A percentile compares a stretch with the other conserved stretches of the same genome.
These are phyloP conservation scores for Ceratina australensis DNA, from an alignment of 1,140 invertebrate genomes.

Conservation along the genomic window DNA sequence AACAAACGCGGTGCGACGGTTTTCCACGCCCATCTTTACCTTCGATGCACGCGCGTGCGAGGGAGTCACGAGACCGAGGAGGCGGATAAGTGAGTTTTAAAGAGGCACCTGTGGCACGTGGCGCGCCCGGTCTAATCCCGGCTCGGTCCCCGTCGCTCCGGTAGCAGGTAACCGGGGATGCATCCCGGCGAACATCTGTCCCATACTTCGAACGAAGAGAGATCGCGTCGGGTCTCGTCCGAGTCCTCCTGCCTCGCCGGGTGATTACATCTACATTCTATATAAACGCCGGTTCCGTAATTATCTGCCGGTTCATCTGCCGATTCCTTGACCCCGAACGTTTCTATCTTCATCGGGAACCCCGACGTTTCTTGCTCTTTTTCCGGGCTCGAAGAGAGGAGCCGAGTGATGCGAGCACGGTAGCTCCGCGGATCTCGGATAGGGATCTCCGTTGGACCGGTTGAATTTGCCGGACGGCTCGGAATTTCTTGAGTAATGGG, in stretches of 20 bases:
- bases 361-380: background rate
- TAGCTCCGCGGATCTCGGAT: slow-evolving; percentile 8
- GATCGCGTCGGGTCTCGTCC: slow-evolving; percentile 12
- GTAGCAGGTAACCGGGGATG: slow-evolving; percentile 65
- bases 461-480: slow-evolving; percentile 20
- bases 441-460: slow-evolving; percentile 5
- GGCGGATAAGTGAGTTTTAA: slow-evolving; percentile 62
- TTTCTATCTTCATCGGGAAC: slow-evolving; percentile 39
- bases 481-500: slow-evolving; percentile 5
- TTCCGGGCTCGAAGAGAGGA: background rate
- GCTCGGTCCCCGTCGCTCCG: slow-evolving; percentile 56
- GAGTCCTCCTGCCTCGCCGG: slow-evolving; percentile 29
- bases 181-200: slow-evolving; percentile 60
- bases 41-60: background rate
- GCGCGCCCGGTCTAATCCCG: slow-evolving; percentile 62
- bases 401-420: background rate
- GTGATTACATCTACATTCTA: slow-evolving; percentile 65
- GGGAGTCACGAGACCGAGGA: slow-evolving; percentile 30
- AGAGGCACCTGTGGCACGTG: slow-evolving; percentile 65
- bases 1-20: too few relatives aligned
- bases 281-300: slow-evolving; percentile 61
- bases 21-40: slow-evolving; percentile 21
- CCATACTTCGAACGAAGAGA: background rate
- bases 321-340: slow-evolving; percentile 46
- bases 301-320: slow-evolving; percentile 51